Evolutionary conservation across 2,888 invertebrate genomes (phyloP).

Genomic region (Cantharis flavilabris): DNA sequence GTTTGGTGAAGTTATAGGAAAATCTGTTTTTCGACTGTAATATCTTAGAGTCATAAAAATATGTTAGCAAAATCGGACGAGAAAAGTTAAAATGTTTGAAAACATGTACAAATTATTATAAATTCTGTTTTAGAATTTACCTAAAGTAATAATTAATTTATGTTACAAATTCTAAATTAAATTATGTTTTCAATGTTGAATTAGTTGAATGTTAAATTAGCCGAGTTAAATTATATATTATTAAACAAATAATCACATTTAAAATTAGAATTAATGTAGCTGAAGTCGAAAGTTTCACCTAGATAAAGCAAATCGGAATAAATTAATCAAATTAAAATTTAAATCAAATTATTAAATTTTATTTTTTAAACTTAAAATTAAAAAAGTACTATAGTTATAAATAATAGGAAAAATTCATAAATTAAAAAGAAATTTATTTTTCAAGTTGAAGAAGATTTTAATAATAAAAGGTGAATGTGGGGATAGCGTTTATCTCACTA

Average conservation of each 20-base stretch:
- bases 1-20: neutral
- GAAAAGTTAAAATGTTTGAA: neutral
- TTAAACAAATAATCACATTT: neutral
- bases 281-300: neutral
- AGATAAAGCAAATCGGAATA: neutral
- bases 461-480: too few relatives aligned
- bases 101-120: neutral
- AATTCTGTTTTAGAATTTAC: neutral
- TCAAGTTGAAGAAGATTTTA: too few relatives aligned
- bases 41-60: neutral
- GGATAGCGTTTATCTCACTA: neutral
- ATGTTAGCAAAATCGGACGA: too few relatives aligned
- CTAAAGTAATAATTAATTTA: neutral
- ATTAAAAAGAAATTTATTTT: too few relatives aligned
- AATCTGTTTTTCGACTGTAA: neutral
- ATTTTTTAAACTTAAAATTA: too few relatives aligned
- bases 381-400: too few relatives aligned
- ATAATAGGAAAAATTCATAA: too few relatives aligned
- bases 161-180: neutral
- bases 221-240: neutral
- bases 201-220: neutral
- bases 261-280: neutral
- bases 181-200: neutral
- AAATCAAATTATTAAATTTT: too few relatives aligned
- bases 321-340: too few relatives aligned